These are phyloP conservation scores for Cydia splendana DNA, from an alignment of 1,140 invertebrate genomes.

Conservation along the genomic window DNA sequence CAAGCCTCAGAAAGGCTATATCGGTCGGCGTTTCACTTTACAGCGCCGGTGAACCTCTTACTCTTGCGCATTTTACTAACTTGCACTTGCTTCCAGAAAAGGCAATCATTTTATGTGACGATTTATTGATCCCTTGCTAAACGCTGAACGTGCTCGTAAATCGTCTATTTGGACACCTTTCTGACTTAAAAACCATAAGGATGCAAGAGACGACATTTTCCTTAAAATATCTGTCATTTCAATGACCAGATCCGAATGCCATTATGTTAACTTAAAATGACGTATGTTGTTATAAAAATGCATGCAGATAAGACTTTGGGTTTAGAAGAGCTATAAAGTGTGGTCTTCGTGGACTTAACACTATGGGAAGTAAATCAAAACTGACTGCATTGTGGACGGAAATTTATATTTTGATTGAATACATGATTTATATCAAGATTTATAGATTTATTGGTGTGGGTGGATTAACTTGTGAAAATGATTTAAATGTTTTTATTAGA, in stretches of 20 bases:
- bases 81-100: slow-evolving; percentile 6
- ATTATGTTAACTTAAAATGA: neutral
- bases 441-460: slow-evolving; percentile 4
- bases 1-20: neutral
- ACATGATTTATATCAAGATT: slow-evolving; percentile 10
- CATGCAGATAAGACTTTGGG: neutral
- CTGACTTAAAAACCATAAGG: neutral
- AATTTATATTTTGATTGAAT: slow-evolving; percentile 29
- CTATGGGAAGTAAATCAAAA: neutral
- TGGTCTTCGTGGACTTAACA: slow-evolving; percentile 15
- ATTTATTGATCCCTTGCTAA: slow-evolving; percentile 21
- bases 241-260: neutral
- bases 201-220: neutral
- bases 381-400: slow-evolving; percentile 19
- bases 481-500: neutral
- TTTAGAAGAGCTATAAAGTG: neutral
- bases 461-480: neutral
- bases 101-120: slow-evolving; percentile 20
- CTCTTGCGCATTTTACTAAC: neutral
- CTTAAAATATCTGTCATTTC: neutral
- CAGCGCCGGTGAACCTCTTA: neutral
- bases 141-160: slow-evolving; percentile 20
- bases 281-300: neutral
- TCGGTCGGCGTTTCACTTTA: neutral
- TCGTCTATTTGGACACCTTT: slow-evolving; percentile 7